Evolutionary conservation across 2,113 vertebrate genomes (phyloP), one percentile per base, ranked within the genome.

Genomic region (Tychaedon coryphoeus): DNA sequence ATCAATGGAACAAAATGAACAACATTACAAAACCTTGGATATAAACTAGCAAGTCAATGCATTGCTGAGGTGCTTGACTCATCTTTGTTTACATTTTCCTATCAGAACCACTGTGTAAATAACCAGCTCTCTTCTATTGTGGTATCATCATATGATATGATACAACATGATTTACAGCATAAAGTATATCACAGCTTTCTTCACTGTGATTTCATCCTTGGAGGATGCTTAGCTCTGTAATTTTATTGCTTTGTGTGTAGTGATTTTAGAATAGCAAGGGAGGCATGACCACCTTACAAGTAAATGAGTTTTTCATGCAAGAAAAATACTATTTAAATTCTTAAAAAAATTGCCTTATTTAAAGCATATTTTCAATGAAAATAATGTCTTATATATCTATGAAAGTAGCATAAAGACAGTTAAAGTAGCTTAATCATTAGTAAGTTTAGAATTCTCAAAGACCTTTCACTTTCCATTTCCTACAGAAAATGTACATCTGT

Each of bases 81-180:
- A 92, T 93, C 58, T 93, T 95, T 97, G 97, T 97, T 98, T 97
- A 97, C 96, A 96, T 97, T 94, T 95, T 48, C 64, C 93, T 95
- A 50, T 96, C 91, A 95, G 88, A 96, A 95, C 71, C 77, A 95
- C 94, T 96, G 90, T 97, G 95, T 97, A 95, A 93, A 97, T 97
- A 97, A 92, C 69, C 75, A 94, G 79, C 69, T 92, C 43, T 96
- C 84, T 95, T 82, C 75, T 95, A 47, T 82, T 91, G 72, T 84
- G 73, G 64, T 96, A 74, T 94, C 90, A 90, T 94, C 72, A 69
- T 93, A 86, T 62, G 77, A 81, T 89, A 73, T 82, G 74, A 66
- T 93, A 91, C 58, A 80, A 96, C 19, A 50, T 76, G 51, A 88
- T 50, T 95, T 92, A 87, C 80, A 90, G n/a, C 78, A 87, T 94